Conservation (phyloP, 2,888 invertebrate genomes). For the Drosophila barbarae region DNA sequence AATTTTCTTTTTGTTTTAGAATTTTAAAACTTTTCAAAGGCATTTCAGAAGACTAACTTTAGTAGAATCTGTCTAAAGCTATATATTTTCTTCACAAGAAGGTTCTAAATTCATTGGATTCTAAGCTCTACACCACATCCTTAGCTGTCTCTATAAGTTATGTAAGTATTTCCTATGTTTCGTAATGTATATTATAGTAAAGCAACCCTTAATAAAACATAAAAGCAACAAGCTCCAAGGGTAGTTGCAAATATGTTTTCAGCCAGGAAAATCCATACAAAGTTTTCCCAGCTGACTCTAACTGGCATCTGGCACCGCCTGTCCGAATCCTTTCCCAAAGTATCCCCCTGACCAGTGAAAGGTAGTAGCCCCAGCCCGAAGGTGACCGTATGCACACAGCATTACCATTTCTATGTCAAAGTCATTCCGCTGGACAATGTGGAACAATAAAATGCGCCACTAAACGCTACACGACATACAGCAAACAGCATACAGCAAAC, state of each 20-base stretch:
- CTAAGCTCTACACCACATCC: too few species aligned
- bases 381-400: slow-evolving; percentile 20
- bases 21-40: not conserved
- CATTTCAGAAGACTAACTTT: not conserved
- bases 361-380: slow-evolving; percentile 27
- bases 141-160: not conserved
- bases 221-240: not conserved
- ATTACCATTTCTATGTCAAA: slow-evolving; percentile 63
- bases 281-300: not conserved
- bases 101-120: not conserved
- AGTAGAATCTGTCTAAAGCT: not conserved
- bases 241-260: slow-evolving; percentile 3
- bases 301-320: slow-evolving; percentile 6
- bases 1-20: not conserved
- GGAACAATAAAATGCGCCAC: slow-evolving; percentile 58
- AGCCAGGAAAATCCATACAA: not conserved
- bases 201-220: not conserved
- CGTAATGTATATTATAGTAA: not conserved
- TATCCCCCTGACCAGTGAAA: slow-evolving; percentile 51
- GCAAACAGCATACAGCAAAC: slow-evolving; percentile 9
- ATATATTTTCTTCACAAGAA: not conserved
- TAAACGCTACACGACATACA: slow-evolving; percentile 55
- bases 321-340: slow-evolving; percentile 16
- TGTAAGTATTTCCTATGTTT: not conserved
- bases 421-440: slow-evolving; percentile 61